These are phyloP conservation scores for Struthidea cinerea DNA, from an alignment of 2,113 vertebrate genomes.

Conservation along the genomic window DNA sequence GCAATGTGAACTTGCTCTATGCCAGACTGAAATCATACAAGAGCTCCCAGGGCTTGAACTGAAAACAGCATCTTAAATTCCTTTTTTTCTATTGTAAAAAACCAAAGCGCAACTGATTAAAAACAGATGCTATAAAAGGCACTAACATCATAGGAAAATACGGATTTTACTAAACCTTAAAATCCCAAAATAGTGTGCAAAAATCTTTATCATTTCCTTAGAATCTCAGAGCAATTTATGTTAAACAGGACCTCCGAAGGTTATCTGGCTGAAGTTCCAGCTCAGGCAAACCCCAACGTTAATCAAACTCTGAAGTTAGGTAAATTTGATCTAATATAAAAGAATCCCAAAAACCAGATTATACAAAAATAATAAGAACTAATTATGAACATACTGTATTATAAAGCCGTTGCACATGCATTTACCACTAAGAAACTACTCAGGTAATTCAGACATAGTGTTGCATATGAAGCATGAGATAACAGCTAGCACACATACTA, in stretches of 20 bases:
- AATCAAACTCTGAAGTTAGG: background rate
- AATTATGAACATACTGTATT: background rate
- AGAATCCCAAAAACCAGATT: background rate
- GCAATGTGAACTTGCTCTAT: background rate
- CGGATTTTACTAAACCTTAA: background rate
- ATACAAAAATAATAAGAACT: background rate
- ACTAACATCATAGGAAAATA: background rate
- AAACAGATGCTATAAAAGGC: background rate
- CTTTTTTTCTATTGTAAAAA: background rate
- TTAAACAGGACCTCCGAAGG: background rate
- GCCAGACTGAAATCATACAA: background rate
- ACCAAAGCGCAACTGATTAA: background rate
- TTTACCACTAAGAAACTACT: background rate
- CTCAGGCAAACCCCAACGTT: background rate
- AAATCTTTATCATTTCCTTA: background rate
- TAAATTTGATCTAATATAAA: background rate
- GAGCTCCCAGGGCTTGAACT: background rate
- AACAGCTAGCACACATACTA: background rate
- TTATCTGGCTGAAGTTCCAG: background rate
- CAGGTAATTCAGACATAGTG: background rate
- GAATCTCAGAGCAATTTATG: background rate
- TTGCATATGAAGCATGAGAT: background rate
- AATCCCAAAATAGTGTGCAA: background rate
- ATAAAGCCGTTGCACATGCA: background rate
- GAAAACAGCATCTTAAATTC: background rate